phyloP scores from a whole-genome alignment of 2,113 vertebrate genomes.

The Ophthalmolycus amberensis region DNA sequence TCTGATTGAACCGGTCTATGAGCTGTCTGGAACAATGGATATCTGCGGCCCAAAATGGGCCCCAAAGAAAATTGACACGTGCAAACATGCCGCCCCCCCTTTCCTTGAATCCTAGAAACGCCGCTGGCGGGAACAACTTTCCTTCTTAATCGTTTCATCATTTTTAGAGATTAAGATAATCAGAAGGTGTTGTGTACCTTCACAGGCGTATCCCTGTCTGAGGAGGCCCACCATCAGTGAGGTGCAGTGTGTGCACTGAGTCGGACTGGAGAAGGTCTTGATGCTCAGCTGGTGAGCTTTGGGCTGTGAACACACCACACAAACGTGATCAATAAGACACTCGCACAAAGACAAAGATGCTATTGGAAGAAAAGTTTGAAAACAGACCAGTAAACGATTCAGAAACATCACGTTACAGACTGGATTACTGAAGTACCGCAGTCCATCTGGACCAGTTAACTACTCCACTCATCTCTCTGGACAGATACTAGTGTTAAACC shows the following conservation, averaged over 20 bases:
- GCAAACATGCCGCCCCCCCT: no score
- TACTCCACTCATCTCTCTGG: neutral
- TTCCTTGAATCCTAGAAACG: no score
- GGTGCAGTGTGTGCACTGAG: slow-evolving; percentile 96
- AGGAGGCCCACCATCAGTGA: slow-evolving; percentile 97
- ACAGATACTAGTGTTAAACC: neutral
- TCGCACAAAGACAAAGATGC: neutral
- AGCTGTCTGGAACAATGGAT: no score
- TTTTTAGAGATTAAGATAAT: neutral
- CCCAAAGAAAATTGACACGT: no score
- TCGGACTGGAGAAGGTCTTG: slow-evolving; percentile 94
- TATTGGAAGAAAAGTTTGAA: neutral
- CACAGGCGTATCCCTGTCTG: slow-evolving; percentile 95
- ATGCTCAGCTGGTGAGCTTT: slow-evolving; percentile 96
- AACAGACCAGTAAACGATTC: neutral
- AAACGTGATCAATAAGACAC: neutral
- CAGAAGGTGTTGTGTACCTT: slow-evolving; percentile 82
- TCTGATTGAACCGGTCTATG: no score
- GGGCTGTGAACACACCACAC: slow-evolving; percentile 83
- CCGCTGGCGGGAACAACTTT: no score
- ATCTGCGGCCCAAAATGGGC: no score
- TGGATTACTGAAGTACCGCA: neutral
- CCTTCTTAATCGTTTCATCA: no score
- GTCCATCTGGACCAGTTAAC: neutral
- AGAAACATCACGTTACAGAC: neutral